phyloP scores from a whole-genome alignment of 2,888 invertebrate species.

The Temnothorax rugatulus region DNA sequence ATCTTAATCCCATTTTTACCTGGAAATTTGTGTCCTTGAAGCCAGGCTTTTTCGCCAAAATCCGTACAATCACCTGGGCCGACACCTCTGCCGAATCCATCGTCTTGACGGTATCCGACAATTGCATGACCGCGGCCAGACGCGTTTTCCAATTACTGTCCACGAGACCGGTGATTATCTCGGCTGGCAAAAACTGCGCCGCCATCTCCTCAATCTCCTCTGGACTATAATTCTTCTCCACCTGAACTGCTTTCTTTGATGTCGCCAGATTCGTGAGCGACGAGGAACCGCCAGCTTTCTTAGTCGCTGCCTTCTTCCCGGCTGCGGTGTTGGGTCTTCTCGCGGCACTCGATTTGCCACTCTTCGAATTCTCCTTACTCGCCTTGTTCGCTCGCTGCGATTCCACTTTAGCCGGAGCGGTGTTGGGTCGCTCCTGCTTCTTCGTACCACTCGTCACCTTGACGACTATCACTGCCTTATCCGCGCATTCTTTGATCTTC shows the following conservation, averaged over 20 bases:
- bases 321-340: constrained; percentile 79
- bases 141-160: constrained; percentile 96
- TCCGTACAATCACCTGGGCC: constrained; percentile 92
- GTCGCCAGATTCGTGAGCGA: constrained; percentile 79
- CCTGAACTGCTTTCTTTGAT: constrained; percentile 76
- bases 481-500: constrained; percentile 97
- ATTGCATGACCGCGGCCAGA: constrained; percentile 91
- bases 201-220: constrained; percentile 94
- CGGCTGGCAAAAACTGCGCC: constrained; percentile 89
- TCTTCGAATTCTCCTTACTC: constrained; percentile 51
- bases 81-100: constrained; percentile 89
- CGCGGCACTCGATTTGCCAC: constrained; percentile 64
- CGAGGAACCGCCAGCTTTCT: constrained; percentile 79
- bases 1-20: not conserved
- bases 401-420: constrained; percentile 87
- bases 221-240: constrained; percentile 90
- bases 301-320: constrained; percentile 82
- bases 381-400: constrained; percentile 61
- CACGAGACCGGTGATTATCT: constrained; percentile 89
- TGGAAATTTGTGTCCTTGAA: constrained; percentile 94
- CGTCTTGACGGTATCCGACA: constrained; percentile 86
- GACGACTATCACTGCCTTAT: constrained; percentile 95
- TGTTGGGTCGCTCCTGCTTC: constrained; percentile 87
- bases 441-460: constrained; percentile 90
- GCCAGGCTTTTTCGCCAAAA: constrained; percentile 94